A percentile compares a stretch with the other conserved stretches of the same genome.
phyloP scores from a whole-genome alignment of 2,888 invertebrate genomes.

The Polyommatus icarus region DNA sequence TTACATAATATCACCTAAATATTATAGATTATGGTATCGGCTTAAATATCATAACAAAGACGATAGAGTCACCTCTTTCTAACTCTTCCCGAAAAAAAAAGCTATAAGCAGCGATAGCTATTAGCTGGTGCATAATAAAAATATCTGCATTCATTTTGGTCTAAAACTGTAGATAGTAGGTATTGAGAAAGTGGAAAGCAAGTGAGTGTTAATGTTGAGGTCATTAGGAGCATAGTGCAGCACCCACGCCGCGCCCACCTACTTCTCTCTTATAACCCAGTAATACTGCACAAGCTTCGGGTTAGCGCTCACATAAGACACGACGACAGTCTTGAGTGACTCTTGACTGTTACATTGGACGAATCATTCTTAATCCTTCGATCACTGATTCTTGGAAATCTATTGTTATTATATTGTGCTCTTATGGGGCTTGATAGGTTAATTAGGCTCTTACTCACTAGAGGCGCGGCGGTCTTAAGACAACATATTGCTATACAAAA shows the following conservation, averaged over 20 bases:
- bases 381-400: too few relatives aligned
- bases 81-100: too few relatives aligned
- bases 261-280: conserved; percentile 58
- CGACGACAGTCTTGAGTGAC: background rate
- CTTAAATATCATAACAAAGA: background rate
- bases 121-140: background rate
- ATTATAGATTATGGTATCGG: background rate
- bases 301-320: background rate
- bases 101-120: too few relatives aligned
- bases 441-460: too few relatives aligned
- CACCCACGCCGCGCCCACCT: conserved; percentile 57
- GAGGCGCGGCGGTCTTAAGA: too few relatives aligned
- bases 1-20: too few relatives aligned
- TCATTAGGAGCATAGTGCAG: conserved; percentile 34
- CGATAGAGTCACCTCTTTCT: too few relatives aligned
- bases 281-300: conserved; percentile 58
- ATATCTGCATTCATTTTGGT: background rate
- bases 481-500: too few relatives aligned
- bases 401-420: too few relatives aligned
- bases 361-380: too few relatives aligned
- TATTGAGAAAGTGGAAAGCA: background rate
- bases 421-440: too few relatives aligned
- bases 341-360: too few relatives aligned
- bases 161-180: background rate
- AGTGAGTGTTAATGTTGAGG: conserved; percentile 24